These are phyloP conservation scores for Tenualosa ilisha DNA, from an alignment of 2,797 vertebrate species.

Conservation along the genomic window DNA sequence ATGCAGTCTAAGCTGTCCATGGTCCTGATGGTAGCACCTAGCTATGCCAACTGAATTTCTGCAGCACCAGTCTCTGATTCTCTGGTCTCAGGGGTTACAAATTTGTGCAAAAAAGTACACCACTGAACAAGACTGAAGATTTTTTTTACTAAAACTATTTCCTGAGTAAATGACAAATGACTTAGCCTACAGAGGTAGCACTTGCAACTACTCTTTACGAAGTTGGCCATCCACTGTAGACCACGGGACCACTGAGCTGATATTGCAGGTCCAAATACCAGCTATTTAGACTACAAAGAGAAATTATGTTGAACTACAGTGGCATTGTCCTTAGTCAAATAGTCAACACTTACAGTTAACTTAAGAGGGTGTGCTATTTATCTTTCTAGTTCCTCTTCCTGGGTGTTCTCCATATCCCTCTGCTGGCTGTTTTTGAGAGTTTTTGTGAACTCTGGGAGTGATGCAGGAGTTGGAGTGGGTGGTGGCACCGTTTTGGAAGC, in stretches of 20 bases:
- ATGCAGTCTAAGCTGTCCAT: not conserved
- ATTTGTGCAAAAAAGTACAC: not conserved
- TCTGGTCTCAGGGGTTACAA: not conserved
- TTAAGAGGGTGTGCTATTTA: not conserved
- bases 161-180: not conserved
- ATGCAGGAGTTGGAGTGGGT: not conserved
- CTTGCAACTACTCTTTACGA: not conserved
- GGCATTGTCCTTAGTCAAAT: no score
- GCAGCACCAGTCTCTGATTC: not conserved
- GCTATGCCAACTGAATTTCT: not conserved
- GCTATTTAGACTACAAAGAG: no score
- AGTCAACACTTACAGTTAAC: not conserved
- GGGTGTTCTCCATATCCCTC: not conserved
- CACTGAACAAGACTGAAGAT: not conserved
- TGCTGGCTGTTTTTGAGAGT: not conserved
- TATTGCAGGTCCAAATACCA: no score
- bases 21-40: not conserved
- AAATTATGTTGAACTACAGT: no score
- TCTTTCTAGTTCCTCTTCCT: slow-evolving; percentile 19
- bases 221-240: no score
- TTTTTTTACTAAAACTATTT: not conserved
- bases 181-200: not conserved
- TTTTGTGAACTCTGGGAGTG: not conserved
- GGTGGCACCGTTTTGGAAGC: slow-evolving; percentile 23
- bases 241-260: no score